Evolutionary conservation across 2,113 vertebrate species (phyloP), one percentile per base, ranked within the genome.

Genomic region (Nothoprocta perdicaria): DNA sequence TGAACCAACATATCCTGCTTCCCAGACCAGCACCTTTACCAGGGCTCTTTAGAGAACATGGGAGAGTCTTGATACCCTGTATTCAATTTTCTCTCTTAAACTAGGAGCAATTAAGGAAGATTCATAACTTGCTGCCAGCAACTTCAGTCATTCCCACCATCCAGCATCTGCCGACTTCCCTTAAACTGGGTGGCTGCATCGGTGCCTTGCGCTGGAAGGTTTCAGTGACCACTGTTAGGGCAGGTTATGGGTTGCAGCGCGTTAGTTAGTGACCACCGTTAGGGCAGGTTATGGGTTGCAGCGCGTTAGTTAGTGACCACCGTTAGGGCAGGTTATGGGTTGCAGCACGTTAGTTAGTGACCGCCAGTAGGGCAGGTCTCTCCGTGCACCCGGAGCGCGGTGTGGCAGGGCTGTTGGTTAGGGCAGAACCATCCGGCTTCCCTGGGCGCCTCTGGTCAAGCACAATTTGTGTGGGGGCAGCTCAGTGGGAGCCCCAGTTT

Each of bases 381-480:
- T 53, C 78, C 82, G 2, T 41, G 66, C 65, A 88, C 61, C 14
- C 19, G 38, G 33, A 45, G 62, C 46, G 52, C 24, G 43, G 1
- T 40, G 13, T 1, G 1, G 29, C 83, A 67, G 9, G 29, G 19
- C 12, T 80, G 15, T 68, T 86, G 40, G 12, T 53, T 55, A 14
- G 29, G n/a, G 63, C 61, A 33, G 68, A 80, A 72, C 50, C 12
- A 33, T 62, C 50, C 1, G 0, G 2, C 35, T 87, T 87, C 48
- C 73, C 43, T 50, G 71, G 40, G 16, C 31, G 38, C 72, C 61
- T 77, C 78, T 60, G 68, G 50, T 46, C 24, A 60, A 80, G 82
- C 63, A 27, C 5, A 62, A 13, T 53, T 69, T 66, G 41, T 0
- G 0, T 0, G 0, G 69, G 65, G n/a, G 22, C 74, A 74, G 31